phyloP scores from a whole-genome alignment of 30 jellyfish, hydroid and myxozoan species.

The Cassiopea andromeda region DNA sequence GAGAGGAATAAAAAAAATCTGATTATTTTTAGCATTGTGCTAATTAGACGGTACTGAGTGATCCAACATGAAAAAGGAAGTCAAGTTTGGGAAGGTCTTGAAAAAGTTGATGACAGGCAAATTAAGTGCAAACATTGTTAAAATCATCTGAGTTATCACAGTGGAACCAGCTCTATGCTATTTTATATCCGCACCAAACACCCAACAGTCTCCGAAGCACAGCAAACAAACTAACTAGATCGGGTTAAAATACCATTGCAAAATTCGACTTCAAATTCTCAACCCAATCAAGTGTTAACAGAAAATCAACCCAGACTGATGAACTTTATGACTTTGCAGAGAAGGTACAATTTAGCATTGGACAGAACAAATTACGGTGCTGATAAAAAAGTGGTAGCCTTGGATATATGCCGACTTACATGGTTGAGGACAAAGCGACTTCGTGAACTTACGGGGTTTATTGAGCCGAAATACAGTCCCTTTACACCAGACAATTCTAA shows the following conservation, averaged over 20 bases:
- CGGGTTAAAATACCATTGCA: neutral
- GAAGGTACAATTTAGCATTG: too few species aligned
- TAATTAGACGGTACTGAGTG: too few species aligned
- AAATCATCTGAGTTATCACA: constrained; percentile 21
- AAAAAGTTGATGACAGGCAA: constrained; percentile 46
- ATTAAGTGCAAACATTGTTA: constrained; percentile 47
- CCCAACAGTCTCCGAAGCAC: constrained; percentile 6
- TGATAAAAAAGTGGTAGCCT: constrained; percentile 60
- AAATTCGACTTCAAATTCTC: constrained; percentile 18
- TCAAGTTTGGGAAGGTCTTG: constrained; percentile 46
- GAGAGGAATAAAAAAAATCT: too few species aligned
- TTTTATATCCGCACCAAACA: constrained; percentile 47
- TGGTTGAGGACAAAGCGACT: constrained; percentile 67
- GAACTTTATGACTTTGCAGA: too few species aligned
- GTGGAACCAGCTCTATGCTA: constrained; percentile 66
- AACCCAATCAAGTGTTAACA: constrained; percentile 12
- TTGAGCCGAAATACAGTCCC: constrained; percentile 70
- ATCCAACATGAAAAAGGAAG: constrained; percentile 7
- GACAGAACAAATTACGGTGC: neutral
- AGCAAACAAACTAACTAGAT: constrained; percentile 20
- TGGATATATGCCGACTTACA: constrained; percentile 66
- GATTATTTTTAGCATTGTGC: too few species aligned
- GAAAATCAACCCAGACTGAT: constrained; percentile 39
- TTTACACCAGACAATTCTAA: constrained; percentile 50
- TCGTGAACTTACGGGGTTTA: constrained; percentile 20